phyloP scores from a whole-genome alignment of 2,113 vertebrate species.

The Toxotes jaculatrix region DNA sequence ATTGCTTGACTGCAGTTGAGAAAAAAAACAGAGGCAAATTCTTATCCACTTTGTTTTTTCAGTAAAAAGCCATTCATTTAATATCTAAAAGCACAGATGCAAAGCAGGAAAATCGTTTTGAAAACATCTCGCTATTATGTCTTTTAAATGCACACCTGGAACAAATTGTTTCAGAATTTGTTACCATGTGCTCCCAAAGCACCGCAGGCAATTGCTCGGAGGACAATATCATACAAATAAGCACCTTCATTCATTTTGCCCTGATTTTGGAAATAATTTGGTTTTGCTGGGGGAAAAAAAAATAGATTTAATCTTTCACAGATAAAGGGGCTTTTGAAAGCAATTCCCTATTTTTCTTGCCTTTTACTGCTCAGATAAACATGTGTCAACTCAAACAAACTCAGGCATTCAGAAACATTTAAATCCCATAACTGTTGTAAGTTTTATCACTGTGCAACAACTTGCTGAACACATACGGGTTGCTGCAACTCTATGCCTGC shows the following conservation, averaged over 20 bases:
- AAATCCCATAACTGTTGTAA: not conserved
- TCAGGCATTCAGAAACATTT: not conserved
- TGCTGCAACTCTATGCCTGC: not conserved
- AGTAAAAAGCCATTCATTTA: not conserved
- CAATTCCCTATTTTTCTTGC: not conserved
- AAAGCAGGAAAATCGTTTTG: slow-evolving; percentile 8
- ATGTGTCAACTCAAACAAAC: slow-evolving; percentile 12
- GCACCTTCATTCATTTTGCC: slow-evolving; percentile 11
- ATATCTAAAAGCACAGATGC: slow-evolving; percentile 21
- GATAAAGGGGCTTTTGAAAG: slow-evolving; percentile 20
- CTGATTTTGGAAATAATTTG: slow-evolving; percentile 1
- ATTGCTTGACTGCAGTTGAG: slow-evolving; percentile 17
- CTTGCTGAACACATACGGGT: not conserved
- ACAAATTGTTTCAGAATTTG: slow-evolving; percentile 31
- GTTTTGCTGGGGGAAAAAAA: not conserved
- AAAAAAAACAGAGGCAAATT: slow-evolving; percentile 31
- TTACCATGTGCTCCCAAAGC: not conserved
- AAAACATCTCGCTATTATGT: slow-evolving; percentile 3
- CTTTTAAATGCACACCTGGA: slow-evolving; percentile 55
- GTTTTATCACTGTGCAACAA: not conserved
- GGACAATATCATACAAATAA: slow-evolving; percentile 37
- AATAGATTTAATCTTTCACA: slow-evolving; percentile 27
- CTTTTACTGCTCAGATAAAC: slow-evolving; percentile 14
- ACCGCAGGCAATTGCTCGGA: not conserved
- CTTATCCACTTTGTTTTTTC: not conserved